Conservation (phyloP, 2,113 vertebrate genomes). For the Garra rufa region DNA sequence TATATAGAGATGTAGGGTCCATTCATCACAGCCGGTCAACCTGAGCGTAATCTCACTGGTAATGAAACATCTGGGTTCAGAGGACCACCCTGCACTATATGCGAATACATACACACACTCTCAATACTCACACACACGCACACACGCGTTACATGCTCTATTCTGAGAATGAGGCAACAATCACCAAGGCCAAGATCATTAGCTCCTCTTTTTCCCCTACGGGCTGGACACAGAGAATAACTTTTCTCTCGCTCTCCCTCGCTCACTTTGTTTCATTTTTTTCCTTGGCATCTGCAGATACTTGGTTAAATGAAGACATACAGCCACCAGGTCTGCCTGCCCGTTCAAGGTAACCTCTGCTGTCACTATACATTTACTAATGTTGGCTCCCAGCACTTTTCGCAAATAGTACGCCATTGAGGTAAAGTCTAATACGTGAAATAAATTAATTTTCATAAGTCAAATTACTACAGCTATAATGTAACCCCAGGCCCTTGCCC, state of each 20-base stretch:
- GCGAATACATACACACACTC: not conserved
- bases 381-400: constrained; percentile 66
- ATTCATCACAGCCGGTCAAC: constrained; percentile 68
- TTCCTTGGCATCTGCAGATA: constrained; percentile 80
- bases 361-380: constrained; percentile 80
- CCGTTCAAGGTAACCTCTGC: constrained; percentile 84
- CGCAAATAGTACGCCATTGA: constrained; percentile 72
- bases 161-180: constrained; percentile 75
- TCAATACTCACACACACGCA: constrained; percentile 28
- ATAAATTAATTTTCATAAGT: constrained; percentile 64
- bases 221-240: constrained; percentile 80
- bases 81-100: constrained; percentile 42
- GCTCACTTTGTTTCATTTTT: constrained; percentile 43
- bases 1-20: constrained; percentile 56
- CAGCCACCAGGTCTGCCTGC: constrained; percentile 74
- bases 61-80: constrained; percentile 56
- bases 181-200: constrained; percentile 79
- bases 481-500: constrained; percentile 38
- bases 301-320: constrained; percentile 84
- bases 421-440: constrained; percentile 72
- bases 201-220: constrained; percentile 71
- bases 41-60: constrained; percentile 51
- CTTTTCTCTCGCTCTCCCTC: constrained; percentile 59
- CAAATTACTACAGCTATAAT: constrained; percentile 59
- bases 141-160: constrained; percentile 43